phyloP scores from a whole-genome alignment of 2,113 vertebrate genomes.

The Indicator indicator region DNA sequence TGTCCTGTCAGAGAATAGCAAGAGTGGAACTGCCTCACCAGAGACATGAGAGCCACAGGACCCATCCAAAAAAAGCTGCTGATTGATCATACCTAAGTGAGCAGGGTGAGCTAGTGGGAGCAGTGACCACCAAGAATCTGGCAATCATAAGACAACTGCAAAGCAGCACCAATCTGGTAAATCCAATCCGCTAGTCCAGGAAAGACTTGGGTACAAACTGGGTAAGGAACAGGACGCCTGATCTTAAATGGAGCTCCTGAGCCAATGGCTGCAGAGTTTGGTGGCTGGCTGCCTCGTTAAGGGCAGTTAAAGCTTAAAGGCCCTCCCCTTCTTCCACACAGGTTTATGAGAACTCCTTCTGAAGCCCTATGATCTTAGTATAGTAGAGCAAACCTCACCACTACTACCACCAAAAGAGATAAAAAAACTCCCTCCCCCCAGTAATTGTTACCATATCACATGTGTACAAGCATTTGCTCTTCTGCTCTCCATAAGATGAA shows the following conservation, averaged over 20 bases:
- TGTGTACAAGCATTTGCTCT: not conserved
- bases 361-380: not conserved
- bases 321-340: not conserved
- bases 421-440: not conserved
- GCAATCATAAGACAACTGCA: not conserved
- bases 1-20: not conserved
- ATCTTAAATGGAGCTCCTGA: not conserved
- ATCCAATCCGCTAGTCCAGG: no score
- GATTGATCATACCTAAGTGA: not conserved
- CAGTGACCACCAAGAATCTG: not conserved
- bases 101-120: rapidly evolving
- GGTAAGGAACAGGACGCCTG: not conserved
- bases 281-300: not conserved
- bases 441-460: not conserved
- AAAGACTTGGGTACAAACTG: not conserved
- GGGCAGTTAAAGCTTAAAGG: not conserved
- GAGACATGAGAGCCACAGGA: not conserved
- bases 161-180: not conserved
- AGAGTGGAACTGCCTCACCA: not conserved
- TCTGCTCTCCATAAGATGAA: not conserved
- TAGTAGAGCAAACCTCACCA: not conserved
- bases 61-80: not conserved
- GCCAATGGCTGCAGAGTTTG: not conserved
- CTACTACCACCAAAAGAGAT: not conserved
- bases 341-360: not conserved